Percentiles rank a stretch among this genome's conserved stretches.
These are phyloP conservation scores for Equus przewalskii DNA, from an alignment of 2,113 vertebrate genomes.

Conservation along the genomic window DNA sequence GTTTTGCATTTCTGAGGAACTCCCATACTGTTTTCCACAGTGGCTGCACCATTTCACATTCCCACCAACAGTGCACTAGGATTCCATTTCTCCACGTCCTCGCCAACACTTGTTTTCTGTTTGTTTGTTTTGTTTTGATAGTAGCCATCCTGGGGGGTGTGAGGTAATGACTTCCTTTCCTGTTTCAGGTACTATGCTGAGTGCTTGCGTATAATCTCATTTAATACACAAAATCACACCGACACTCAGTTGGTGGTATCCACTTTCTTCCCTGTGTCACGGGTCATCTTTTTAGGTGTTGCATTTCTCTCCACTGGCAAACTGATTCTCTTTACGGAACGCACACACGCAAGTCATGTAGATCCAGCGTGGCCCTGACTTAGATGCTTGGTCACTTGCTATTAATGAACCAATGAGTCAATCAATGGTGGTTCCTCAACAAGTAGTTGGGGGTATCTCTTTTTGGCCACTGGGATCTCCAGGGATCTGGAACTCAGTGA, in stretches of 20 bases:
- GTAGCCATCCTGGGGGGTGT: not conserved
- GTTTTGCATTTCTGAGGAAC: not conserved
- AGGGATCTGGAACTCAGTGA: too few relatives aligned
- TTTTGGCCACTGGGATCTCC: not conserved
- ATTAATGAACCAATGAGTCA: not conserved
- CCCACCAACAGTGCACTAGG: not conserved
- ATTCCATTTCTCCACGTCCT: not conserved
- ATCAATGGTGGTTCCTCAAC: not conserved
- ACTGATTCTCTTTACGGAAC: not conserved
- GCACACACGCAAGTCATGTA: fast-evolving
- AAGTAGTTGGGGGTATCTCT: not conserved
- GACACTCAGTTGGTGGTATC: not conserved
- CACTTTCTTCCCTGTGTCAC: not conserved
- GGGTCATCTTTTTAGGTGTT: not conserved
- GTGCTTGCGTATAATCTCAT: not conserved
- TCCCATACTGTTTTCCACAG: not conserved
- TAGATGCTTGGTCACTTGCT: not conserved
- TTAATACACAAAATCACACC: not conserved
- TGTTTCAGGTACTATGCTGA: not conserved
- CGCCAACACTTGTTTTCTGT: not conserved
- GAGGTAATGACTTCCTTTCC: not conserved
- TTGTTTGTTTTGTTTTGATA: not conserved
- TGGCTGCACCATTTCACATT: not conserved
- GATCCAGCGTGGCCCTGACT: too few relatives aligned
- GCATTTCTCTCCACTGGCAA: not conserved